These are phyloP conservation scores for Thaumetopoea pityocampa DNA, from an alignment of 1,140 invertebrate species.

Conservation along the genomic window DNA sequence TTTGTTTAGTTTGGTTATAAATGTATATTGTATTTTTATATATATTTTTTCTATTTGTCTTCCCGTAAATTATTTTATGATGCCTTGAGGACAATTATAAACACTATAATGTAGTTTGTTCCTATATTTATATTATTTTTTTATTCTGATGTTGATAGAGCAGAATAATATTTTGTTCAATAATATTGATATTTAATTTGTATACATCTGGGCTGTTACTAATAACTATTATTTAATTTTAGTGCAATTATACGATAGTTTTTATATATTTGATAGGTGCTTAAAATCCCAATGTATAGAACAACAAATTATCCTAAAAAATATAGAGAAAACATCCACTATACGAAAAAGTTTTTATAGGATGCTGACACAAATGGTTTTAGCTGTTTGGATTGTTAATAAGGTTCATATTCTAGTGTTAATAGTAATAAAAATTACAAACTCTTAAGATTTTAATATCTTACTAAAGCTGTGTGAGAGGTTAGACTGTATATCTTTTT, in stretches of 20 bases:
- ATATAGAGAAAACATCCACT: too few relatives aligned
- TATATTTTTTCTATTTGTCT: slow-evolving; percentile 39
- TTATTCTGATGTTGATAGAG: slow-evolving; percentile 41
- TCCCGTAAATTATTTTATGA: slow-evolving; percentile 41
- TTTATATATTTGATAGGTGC: too few relatives aligned
- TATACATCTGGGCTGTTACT: neutral
- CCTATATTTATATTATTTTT: slow-evolving; percentile 41
- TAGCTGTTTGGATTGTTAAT: too few relatives aligned
- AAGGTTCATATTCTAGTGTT: too few relatives aligned
- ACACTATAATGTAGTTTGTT: slow-evolving; percentile 32
- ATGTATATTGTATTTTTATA: slow-evolving; percentile 20
- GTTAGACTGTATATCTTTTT: slow-evolving; percentile 20
- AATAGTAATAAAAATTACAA: too few relatives aligned
- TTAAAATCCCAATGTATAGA: too few relatives aligned
- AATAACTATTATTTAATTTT: too few relatives aligned
- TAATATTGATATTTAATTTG: slow-evolving; percentile 12
- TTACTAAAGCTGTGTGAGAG: slow-evolving; percentile 20
- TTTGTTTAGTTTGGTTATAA: slow-evolving; percentile 17
- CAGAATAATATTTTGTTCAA: slow-evolving; percentile 21
- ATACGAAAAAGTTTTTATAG: too few relatives aligned
- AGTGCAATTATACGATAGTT: too few relatives aligned
- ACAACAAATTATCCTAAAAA: too few relatives aligned
- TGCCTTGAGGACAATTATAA: slow-evolving; percentile 8
- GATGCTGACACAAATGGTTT: too few relatives aligned
- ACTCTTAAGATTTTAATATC: too few relatives aligned